A percentile compares a stretch with the other conserved stretches of the same genome.
Evolutionary conservation across 1,140 invertebrate species (phyloP).

Genomic region (Cephus cinctus): DNA sequence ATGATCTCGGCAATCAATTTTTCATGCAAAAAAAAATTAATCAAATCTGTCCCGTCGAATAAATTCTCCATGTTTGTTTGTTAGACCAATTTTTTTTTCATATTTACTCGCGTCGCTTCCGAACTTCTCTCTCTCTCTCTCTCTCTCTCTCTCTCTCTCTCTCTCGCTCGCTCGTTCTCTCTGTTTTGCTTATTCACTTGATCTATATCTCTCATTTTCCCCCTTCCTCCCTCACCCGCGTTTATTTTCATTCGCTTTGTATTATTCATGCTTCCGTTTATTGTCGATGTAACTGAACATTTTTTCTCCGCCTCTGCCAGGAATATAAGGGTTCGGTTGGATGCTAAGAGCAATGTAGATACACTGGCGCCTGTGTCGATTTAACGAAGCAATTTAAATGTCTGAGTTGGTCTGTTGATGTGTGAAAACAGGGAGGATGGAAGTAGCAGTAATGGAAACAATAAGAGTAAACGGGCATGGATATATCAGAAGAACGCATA

Average conservation of each 20-base stretch:
- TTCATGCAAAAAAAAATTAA: too few species aligned
- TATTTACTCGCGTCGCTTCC: too few species aligned
- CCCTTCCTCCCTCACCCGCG: conserved; percentile 9
- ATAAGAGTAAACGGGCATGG: background rate
- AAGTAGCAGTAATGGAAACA: background rate
- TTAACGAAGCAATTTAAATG: conserved; percentile 1
- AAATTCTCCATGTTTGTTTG: conserved; percentile 17
- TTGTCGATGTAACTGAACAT: too few species aligned
- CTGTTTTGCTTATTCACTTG: too few species aligned
- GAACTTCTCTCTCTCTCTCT: too few species aligned
- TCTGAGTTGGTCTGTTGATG: background rate
- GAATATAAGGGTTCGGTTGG: too few species aligned
- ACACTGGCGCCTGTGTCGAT: background rate
- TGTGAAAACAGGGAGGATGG: background rate
- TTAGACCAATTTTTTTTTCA: too few species aligned
- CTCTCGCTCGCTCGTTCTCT: conserved; percentile 21
- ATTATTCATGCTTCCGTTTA: conserved; percentile 30
- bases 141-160: conserved; percentile 14
- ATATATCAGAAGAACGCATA: background rate
- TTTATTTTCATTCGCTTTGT: conserved; percentile 27
- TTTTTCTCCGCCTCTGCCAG: conserved; percentile 21
- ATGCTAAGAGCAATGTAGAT: too few species aligned
- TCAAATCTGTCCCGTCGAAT: conserved; percentile 12
- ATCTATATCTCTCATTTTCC: conserved; percentile 21
- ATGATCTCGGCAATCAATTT: too few species aligned